Conservation (phyloP, 2,797 vertebrate species). For the Urocyon cinereoargenteus region DNA sequence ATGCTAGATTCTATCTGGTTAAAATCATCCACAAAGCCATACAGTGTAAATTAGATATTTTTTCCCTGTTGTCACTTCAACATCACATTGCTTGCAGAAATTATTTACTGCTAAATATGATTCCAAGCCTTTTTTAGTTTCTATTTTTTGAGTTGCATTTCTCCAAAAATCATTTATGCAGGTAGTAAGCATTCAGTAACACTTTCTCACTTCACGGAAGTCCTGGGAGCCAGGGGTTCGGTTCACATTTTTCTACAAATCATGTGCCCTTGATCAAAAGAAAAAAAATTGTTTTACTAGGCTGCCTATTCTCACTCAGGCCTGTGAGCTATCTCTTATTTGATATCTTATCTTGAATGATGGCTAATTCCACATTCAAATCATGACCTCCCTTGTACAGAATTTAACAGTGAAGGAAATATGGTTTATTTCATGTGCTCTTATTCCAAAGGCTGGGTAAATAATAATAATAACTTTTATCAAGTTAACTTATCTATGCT, state of each 20-base stretch:
- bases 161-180: background rate
- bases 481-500: background rate
- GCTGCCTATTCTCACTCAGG: background rate
- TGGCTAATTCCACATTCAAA: slow-evolving; percentile 1
- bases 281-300: background rate
- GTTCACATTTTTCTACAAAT: background rate
- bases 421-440: background rate
- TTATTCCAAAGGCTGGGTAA: background rate
- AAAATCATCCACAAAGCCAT: background rate
- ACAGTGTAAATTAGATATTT: background rate
- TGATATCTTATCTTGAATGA: background rate
- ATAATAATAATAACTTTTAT: background rate
- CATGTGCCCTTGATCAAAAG: background rate
- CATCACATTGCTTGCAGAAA: background rate
- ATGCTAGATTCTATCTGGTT: background rate
- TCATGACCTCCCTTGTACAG: background rate
- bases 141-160: background rate
- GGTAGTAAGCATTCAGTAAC: background rate
- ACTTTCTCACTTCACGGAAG: background rate
- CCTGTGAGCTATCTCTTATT: background rate
- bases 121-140: background rate
- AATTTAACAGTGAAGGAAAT: slow-evolving; percentile 15
- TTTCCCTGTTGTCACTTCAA: background rate
- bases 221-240: background rate
- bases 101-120: background rate